Evolutionary conservation across 2,888 invertebrate species (phyloP), one percentile per base, ranked within the genome.

Genomic region (Drosophila setosimentum): DNA sequence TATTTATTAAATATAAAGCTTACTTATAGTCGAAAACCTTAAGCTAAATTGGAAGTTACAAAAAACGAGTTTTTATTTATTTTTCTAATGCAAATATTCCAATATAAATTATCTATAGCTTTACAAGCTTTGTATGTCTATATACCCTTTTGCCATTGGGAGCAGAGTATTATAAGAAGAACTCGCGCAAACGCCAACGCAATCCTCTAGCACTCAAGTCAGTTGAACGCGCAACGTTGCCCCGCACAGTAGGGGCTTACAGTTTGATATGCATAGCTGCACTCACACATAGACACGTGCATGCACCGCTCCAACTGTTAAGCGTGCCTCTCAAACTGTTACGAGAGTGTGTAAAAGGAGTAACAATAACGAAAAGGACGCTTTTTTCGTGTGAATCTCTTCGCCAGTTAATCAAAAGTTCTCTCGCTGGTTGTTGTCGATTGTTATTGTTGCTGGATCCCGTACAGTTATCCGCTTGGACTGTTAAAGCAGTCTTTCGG

Each of bases 191-290:
- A 67, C 62, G 82, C 58, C 86, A 80, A 78, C 68, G 83, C 89
- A 87, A 73, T 82, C 78, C 85, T 90, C 86, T 82, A 62, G 59
- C 53, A 55, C 50, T 58, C 66, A 66, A 32, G 83, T 92, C 92
- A 92, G 92, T 92, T 91, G 87, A 91, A 92, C 78, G 83, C 85
- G 87, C 88, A 86, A 75, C 70, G 83, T 82, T 61, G 83, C 35
- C 59, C 57, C 65, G 80, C 72, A 69, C 72, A 58, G 71, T 71
- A 68, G 53, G 67, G 64, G 57, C 66, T 33, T 50, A 82, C 82
- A 78, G 82, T 82, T 80, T 78, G 64, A 69, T 53, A 62, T 35
- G 78, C 51, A 63, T 61, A 53, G 6, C 3, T 29, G 2, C 21
- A 40, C 57, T 29, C 37, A 35, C 27, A 27, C 45, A 16, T 30